These are phyloP conservation scores for Muntiacus reevesi DNA, from an alignment of 2,113 vertebrate species.

Conservation along the genomic window DNA sequence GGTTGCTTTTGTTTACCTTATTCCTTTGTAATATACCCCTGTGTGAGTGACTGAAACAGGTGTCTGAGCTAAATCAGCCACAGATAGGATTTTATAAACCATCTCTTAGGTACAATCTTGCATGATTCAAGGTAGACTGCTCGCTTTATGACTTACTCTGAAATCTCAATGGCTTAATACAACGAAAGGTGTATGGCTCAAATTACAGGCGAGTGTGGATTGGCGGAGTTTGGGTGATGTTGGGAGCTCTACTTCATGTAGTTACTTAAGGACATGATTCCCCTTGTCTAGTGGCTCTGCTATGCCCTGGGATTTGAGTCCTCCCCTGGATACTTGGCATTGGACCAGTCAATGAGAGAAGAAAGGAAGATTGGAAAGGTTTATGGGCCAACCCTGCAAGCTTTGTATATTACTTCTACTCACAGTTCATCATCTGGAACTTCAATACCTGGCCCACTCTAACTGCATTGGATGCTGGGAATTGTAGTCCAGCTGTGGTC, in stretches of 20 bases:
- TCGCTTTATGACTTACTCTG: neutral
- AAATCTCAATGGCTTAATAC: neutral
- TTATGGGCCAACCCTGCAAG: neutral
- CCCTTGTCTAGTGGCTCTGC: neutral
- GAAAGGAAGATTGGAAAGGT: neutral
- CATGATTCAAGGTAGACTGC: neutral
- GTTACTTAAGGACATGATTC: neutral
- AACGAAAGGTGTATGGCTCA: neutral
- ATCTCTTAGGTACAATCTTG: neutral
- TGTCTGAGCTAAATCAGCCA: neutral
- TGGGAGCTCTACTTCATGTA: neutral
- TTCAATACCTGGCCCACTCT: neutral
- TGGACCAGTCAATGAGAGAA: neutral
- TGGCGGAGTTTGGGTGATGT: neutral
- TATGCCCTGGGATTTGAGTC: neutral
- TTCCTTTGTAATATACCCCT: neutral
- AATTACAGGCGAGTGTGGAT: neutral
- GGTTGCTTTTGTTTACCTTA: neutral
- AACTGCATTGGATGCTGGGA: neutral
- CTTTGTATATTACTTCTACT: neutral
- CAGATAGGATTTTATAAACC: neutral
- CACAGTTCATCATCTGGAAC: neutral
- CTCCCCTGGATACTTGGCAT: neutral
- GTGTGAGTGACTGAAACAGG: neutral
- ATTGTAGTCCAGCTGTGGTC: neutral